phyloP scores from a whole-genome alignment of 2,113 vertebrate genomes.

The Ceyx cyanopectus region DNA sequence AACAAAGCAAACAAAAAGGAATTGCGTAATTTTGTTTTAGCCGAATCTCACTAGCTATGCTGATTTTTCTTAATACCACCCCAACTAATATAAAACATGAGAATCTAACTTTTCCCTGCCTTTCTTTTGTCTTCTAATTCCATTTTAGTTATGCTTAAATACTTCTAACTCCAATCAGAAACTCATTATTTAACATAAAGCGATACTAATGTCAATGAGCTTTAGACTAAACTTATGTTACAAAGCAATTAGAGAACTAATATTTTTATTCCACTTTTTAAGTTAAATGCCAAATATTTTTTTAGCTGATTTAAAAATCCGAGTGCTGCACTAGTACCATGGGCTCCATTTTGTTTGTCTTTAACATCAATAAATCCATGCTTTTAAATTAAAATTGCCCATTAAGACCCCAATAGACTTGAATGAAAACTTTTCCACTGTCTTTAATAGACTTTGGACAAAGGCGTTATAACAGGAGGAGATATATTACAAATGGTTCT shows the following conservation, averaged over 20 bases:
- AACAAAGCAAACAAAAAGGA: neutral
- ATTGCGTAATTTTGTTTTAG: neutral
- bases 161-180: neutral
- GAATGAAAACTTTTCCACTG: neutral
- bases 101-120: neutral
- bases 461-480: neutral
- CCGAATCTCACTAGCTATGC: neutral
- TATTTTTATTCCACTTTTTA: neutral
- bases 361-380: neutral
- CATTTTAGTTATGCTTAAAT: neutral
- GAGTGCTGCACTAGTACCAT: neutral
- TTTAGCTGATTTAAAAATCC: neutral
- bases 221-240: neutral
- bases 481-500: neutral
- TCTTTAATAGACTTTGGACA: neutral
- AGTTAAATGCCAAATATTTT: constrained; percentile 13
- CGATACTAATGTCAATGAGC: neutral
- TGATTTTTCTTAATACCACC: neutral
- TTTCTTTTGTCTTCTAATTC: neutral
- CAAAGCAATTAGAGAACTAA: neutral
- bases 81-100: neutral
- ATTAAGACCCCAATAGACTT: neutral
- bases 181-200: neutral
- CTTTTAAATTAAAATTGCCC: neutral
- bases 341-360: neutral